Percentiles rank a stretch among this genome's conserved stretches.
Evolutionary conservation across 1,140 invertebrate species (phyloP).

Genomic region (Metaphire vulgaris): DNA sequence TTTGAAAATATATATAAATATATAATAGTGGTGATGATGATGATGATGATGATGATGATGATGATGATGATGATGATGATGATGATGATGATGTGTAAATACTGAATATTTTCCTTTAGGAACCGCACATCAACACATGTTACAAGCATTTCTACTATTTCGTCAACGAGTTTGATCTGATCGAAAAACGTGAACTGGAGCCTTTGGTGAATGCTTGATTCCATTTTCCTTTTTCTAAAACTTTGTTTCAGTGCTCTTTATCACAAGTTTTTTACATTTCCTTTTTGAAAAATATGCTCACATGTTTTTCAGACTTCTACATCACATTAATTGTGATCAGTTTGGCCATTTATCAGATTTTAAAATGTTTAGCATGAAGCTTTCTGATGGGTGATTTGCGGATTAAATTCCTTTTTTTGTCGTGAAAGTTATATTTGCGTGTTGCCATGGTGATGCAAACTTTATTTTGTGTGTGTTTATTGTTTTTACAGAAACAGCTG

Average conservation of each 20-base stretch:
- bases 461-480: no score
- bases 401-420: no score
- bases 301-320: not conserved
- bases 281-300: not conserved
- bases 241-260: not conserved
- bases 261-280: not conserved
- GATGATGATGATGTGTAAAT: no score
- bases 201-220: conserved; percentile 59
- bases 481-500: not conserved
- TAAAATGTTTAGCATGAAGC: no score
- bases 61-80: no score
- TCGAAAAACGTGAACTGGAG: conserved; percentile 78
- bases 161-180: conserved; percentile 78
- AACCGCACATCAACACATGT: conserved; percentile 91
- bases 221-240: not conserved
- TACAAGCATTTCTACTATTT: conserved; percentile 97
- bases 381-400: no score
- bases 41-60: no score
- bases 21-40: no score
- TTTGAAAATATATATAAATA: no score
- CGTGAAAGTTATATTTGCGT: no score
- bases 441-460: no score
- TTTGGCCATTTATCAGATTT: not conserved
- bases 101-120: conserved; percentile 64
- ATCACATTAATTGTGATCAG: not conserved